These are phyloP conservation scores for Campoletis sonorensis DNA, from an alignment of 1,140 invertebrate species.

Conservation along the genomic window DNA sequence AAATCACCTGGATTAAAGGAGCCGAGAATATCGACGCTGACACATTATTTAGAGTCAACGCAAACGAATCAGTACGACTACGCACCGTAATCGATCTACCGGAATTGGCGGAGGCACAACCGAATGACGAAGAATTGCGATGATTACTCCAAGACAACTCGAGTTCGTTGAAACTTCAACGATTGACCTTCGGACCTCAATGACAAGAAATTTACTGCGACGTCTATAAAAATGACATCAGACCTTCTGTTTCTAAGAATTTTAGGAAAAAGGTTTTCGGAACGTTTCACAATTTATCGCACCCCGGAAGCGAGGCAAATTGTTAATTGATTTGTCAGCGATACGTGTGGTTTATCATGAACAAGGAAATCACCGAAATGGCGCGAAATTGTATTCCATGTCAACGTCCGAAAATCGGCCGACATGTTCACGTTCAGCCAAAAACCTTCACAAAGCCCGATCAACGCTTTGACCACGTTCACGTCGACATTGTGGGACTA, in stretches of 20 bases:
- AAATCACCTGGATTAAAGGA: slow-evolving; percentile 65
- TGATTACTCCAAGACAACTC: background rate
- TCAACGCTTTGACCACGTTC: slow-evolving; percentile 25
- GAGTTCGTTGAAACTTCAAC: slow-evolving; percentile 19
- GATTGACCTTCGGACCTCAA: slow-evolving; percentile 8
- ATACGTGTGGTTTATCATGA: slow-evolving; percentile 11
- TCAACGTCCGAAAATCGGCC: background rate
- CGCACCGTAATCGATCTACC: slow-evolving; percentile 48
- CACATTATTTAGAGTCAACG: slow-evolving; percentile 56
- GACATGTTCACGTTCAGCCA: background rate
- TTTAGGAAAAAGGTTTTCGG: slow-evolving; percentile 10
- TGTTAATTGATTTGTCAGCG: slow-evolving; percentile 10
- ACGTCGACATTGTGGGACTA: slow-evolving; percentile 21
- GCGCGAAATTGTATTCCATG: background rate
- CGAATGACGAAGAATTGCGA: slow-evolving; percentile 52
- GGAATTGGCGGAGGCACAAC: slow-evolving; percentile 48
- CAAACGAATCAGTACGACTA: slow-evolving; percentile 3
- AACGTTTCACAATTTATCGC: slow-evolving; percentile 10
- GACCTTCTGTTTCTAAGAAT: background rate
- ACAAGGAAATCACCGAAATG: slow-evolving; percentile 16
- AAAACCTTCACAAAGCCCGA: slow-evolving; percentile 1
- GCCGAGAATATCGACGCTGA: slow-evolving; percentile 63
- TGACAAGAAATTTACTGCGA: slow-evolving; percentile 13
- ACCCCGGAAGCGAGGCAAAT: background rate
- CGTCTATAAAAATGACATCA: slow-evolving; percentile 1